phyloP scores from a whole-genome alignment of 2,113 vertebrate genomes.

The Pelecanus crispus region DNA sequence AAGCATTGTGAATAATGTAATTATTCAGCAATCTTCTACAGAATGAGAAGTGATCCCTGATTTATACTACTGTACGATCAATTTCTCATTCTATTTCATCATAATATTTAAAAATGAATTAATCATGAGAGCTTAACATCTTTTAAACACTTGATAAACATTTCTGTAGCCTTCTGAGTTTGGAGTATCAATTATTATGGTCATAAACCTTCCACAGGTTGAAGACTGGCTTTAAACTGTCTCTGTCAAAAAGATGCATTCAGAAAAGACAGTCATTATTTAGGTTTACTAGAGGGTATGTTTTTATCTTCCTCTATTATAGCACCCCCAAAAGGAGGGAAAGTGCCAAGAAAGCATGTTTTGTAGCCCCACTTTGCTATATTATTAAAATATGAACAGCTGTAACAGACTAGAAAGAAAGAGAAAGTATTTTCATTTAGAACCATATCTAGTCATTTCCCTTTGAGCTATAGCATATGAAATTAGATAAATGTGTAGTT shows the following conservation, averaged over 20 bases:
- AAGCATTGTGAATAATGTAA: background rate
- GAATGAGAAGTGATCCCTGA: background rate
- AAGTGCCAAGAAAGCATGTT: background rate
- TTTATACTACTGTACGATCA: background rate
- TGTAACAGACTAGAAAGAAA: background rate
- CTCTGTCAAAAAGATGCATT: background rate
- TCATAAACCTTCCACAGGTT: background rate
- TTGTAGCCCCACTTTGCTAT: background rate
- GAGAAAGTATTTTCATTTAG: background rate
- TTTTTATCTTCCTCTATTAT: background rate
- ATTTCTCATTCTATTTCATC: background rate
- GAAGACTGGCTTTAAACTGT: background rate
- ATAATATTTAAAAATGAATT: background rate
- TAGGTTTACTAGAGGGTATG: background rate
- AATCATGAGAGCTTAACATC: background rate
- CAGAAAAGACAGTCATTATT: background rate
- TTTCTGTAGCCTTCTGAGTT: background rate
- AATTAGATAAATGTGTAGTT: background rate
- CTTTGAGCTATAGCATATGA: background rate
- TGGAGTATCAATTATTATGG: background rate
- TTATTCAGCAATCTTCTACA: background rate
- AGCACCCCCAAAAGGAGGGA: background rate
- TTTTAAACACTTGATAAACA: background rate
- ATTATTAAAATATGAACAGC: background rate
- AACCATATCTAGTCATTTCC: background rate